Percentiles rank a stretch among this genome's conserved stretches.
Conservation (phyloP, 2,113 vertebrate species). For the Scolopax mira region DNA sequence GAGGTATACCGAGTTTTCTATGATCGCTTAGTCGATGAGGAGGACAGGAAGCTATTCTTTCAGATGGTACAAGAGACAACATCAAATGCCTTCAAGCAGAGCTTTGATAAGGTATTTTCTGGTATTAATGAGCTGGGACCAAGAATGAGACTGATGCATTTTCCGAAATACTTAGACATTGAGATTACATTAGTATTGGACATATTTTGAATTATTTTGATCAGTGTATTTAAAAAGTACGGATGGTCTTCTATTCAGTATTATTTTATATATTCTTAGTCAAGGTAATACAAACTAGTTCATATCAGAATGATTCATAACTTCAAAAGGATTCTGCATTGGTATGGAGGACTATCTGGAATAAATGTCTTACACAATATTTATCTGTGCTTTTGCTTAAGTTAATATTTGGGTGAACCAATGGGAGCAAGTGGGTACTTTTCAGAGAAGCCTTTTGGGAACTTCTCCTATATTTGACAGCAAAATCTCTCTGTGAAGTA, state of each 20-base stretch:
- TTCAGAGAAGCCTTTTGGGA: neutral
- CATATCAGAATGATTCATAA: neutral
- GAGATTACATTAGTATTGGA: neutral
- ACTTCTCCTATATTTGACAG: neutral
- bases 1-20: constrained; percentile 94
- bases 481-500: neutral
- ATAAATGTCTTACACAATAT: neutral
- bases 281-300: neutral
- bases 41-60: constrained; percentile 87
- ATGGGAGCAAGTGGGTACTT: neutral
- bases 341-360: neutral
- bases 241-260: neutral
- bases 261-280: neutral
- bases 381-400: neutral
- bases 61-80: constrained; percentile 84
- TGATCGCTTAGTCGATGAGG: constrained; percentile 85
- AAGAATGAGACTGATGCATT: neutral
- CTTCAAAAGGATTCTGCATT: neutral
- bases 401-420: neutral
- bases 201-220: neutral
- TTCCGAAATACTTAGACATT: neutral
- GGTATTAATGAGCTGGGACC: neutral
- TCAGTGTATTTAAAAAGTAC: neutral
- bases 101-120: constrained; percentile 81
- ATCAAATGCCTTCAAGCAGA: constrained; percentile 81